Evolutionary conservation across 2,888 invertebrate genomes (phyloP).

Genomic region (Limnephilus auricula): DNA sequence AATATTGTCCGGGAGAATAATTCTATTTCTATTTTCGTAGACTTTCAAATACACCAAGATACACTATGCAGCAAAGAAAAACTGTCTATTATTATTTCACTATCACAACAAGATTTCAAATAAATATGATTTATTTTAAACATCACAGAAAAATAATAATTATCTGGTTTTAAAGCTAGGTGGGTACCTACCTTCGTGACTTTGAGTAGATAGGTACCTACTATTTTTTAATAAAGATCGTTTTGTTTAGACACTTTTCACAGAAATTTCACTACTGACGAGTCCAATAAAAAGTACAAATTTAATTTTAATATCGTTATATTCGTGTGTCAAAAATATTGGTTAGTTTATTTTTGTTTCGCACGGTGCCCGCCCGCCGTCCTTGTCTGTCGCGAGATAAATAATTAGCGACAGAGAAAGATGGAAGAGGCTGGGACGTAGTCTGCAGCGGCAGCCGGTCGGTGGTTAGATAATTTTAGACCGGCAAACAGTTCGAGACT

Average conservation of each 20-base stretch:
- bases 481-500: conserved; percentile 51
- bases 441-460: conserved; percentile 32
- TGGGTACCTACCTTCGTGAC: not conserved
- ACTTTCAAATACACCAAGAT: not conserved
- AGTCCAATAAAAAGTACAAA: not conserved
- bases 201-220: not conserved
- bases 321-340: conserved; percentile 56
- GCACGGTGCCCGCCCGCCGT: conserved; percentile 37
- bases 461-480: conserved; percentile 59
- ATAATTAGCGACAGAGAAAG: conserved; percentile 22
- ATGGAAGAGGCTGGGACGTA: conserved; percentile 15
- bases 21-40: not conserved
- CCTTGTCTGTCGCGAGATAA: conserved; percentile 35
- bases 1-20: not conserved
- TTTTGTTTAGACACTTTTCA: not conserved
- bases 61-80: not conserved
- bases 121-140: conserved; percentile 30
- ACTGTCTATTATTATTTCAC: conserved; percentile 4
- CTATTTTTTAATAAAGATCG: not conserved
- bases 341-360: conserved; percentile 57
- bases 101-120: conserved; percentile 35
- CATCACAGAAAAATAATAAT: conserved; percentile 25
- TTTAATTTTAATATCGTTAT: conserved; percentile 2
- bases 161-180: not conserved
- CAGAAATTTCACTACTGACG: not conserved